Evolutionary conservation across 2,113 vertebrate species (phyloP).

Genomic region (Mesitornis unicolor): DNA sequence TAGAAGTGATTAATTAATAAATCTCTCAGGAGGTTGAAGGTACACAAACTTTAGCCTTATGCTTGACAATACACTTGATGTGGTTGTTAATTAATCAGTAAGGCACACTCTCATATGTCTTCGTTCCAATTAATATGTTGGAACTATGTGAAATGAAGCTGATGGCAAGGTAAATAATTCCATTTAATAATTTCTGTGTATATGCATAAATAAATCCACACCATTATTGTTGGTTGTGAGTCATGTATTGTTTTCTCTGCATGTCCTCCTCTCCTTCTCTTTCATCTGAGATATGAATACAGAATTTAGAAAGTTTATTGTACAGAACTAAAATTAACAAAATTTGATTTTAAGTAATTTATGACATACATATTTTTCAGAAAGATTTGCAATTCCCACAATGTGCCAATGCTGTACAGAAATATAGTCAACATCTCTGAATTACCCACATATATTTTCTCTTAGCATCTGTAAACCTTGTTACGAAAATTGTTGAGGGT

Average conservation of each 20-base stretch:
- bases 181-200: not conserved
- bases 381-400: not conserved
- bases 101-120: constrained; percentile 36
- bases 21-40: constrained; percentile 19
- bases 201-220: not conserved
- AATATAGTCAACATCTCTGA: not conserved
- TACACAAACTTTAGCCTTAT: constrained; percentile 49
- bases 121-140: constrained; percentile 62
- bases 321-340: not conserved
- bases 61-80: constrained; percentile 12
- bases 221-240: not conserved
- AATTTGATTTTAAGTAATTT: not conserved
- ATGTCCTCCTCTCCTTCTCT: not conserved
- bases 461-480: not conserved
- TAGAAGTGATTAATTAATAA: constrained; percentile 51
- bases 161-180: not conserved
- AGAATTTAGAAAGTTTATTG: not conserved
- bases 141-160: not conserved
- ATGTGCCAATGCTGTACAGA: rapidly evolving
- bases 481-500: not conserved
- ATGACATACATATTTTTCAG: not conserved
- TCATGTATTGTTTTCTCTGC: not conserved
- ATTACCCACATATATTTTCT: not conserved
- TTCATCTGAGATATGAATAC: not conserved
- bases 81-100: constrained; percentile 56